These are phyloP conservation scores for Norana najaformis DNA, from an alignment of 2,888 invertebrate genomes.

Conservation along the genomic window DNA sequence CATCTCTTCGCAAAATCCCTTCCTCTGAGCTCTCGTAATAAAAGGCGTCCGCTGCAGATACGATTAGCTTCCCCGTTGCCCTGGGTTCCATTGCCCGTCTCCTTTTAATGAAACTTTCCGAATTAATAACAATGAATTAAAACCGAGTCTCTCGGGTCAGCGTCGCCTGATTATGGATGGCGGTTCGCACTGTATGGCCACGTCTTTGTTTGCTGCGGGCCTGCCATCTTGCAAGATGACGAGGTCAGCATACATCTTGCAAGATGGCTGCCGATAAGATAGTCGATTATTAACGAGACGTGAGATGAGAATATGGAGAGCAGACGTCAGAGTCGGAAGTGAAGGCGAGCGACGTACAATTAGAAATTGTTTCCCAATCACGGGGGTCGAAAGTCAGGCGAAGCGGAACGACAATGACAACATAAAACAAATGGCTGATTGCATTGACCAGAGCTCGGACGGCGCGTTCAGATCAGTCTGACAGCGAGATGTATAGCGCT, in stretches of 20 bases:
- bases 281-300: slow-evolving; percentile 4
- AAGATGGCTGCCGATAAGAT: slow-evolving; percentile 14
- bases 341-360: background rate
- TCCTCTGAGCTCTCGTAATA: background rate
- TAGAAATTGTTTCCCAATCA: slow-evolving; percentile 15
- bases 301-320: background rate
- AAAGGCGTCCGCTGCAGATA: background rate
- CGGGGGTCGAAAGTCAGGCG: slow-evolving; percentile 14
- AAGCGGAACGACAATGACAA: background rate
- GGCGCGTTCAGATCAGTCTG: background rate
- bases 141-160: background rate
- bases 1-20: slow-evolving; percentile 4
- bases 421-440: slow-evolving; percentile 9
- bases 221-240: background rate
- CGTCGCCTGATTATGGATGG: background rate
- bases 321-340: background rate
- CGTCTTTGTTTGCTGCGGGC: background rate
- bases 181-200: background rate
- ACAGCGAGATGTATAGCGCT: background rate
- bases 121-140: slow-evolving; percentile 25
- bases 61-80: background rate
- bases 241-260: background rate
- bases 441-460: background rate
- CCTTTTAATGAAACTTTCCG: slow-evolving; percentile 24
- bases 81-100: background rate